Conservation (phyloP, 2,113 vertebrate species). For the Heterotilapia buettikoferi region DNA sequence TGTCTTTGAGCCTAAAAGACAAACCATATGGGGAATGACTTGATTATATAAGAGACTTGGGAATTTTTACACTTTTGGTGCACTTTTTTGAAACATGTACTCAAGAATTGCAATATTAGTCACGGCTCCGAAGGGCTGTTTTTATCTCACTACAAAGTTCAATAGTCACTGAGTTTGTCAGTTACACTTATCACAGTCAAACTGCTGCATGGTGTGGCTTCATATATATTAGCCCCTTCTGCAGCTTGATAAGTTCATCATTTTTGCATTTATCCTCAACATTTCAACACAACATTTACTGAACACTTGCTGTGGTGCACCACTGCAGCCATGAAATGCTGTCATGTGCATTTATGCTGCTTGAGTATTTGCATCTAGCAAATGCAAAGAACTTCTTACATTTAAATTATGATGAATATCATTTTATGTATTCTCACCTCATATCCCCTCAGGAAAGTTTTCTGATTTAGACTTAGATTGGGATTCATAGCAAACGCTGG, state of each 20-base stretch:
- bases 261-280: neutral
- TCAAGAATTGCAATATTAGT: neutral
- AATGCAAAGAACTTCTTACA: neutral
- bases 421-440: neutral
- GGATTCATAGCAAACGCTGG: neutral
- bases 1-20: neutral
- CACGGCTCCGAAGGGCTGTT: neutral
- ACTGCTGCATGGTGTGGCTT: constrained; percentile 22
- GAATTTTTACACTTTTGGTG: neutral
- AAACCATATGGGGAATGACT: neutral
- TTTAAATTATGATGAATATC: neutral
- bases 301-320: neutral
- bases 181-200: constrained; percentile 41
- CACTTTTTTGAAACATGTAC: neutral
- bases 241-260: neutral
- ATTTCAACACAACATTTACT: neutral
- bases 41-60: neutral
- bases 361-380: neutral
- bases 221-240: neutral
- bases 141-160: neutral
- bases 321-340: neutral
- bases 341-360: neutral
- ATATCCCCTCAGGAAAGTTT: neutral
- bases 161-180: constrained; percentile 14
- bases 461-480: neutral